phyloP scores from a whole-genome alignment of 2,113 vertebrate species.

The Heterocephalus glaber region DNA sequence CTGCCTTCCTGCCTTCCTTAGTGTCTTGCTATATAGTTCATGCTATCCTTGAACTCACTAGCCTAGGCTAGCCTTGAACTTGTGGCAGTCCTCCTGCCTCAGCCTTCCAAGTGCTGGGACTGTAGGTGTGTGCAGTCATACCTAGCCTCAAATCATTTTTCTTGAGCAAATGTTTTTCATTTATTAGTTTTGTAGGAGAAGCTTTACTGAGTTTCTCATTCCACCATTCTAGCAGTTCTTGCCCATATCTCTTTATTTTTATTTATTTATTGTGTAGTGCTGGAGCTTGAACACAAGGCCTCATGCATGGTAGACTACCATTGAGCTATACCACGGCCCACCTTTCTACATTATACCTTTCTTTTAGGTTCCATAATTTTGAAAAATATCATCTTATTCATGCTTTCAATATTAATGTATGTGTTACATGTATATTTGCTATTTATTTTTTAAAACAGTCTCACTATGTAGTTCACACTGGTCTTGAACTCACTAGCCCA shows the following conservation, averaged over 20 bases:
- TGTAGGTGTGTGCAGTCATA: background rate
- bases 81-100: background rate
- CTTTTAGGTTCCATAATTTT: background rate
- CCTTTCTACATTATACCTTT: background rate
- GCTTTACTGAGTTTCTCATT: background rate
- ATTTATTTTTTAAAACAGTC: too few species aligned
- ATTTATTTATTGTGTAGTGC: background rate
- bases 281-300: too few species aligned
- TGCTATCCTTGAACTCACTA: background rate
- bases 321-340: background rate
- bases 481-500: too few species aligned
- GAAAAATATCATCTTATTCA: background rate
- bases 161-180: conserved; percentile 3
- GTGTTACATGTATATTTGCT: background rate
- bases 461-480: background rate
- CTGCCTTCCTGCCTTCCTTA: background rate
- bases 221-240: background rate
- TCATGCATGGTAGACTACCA: background rate
- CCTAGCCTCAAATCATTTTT: background rate
- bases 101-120: background rate
- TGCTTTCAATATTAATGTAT: conserved; percentile 4
- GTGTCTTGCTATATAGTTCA: background rate
- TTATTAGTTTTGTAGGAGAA: background rate
- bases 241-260: background rate
- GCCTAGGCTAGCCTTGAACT: background rate